Conservation (phyloP, 2,888 invertebrate genomes). For the Perithous albicinctus region DNA sequence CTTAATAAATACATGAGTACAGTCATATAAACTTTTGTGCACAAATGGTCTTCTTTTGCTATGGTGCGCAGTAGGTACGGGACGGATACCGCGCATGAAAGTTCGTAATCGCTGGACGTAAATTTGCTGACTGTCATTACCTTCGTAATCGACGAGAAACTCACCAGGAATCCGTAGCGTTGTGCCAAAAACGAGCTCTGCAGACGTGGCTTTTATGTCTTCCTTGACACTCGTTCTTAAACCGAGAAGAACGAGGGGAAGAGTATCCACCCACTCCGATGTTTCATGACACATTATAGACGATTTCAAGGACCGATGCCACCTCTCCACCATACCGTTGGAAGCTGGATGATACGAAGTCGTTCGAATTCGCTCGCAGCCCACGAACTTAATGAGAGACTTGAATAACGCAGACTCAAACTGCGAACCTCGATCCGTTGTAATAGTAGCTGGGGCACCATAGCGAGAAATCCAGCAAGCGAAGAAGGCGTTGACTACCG, state of each 20-base stretch:
- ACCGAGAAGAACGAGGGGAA: not conserved
- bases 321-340: constrained; percentile 11
- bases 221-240: constrained; percentile 11
- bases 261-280: not conserved
- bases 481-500: constrained; percentile 72
- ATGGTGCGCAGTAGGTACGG: not conserved
- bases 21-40: not conserved
- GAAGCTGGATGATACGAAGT: not conserved
- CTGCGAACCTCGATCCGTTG: constrained; percentile 2
- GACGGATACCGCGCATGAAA: not conserved
- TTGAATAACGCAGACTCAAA: constrained; percentile 11
- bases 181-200: constrained; percentile 1
- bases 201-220: constrained; percentile 41
- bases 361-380: not conserved
- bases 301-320: not conserved
- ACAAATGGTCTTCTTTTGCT: not conserved
- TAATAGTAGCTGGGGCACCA: not conserved
- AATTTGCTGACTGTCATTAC: not conserved
- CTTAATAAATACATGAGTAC: not conserved
- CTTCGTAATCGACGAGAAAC: not conserved
- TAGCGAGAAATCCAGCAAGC: not conserved
- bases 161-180: not conserved
- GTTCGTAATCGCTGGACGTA: not conserved
- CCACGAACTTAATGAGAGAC: not conserved
- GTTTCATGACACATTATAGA: constrained; percentile 9